Evolutionary conservation across 2,113 vertebrate species (phyloP).

Genomic region (Amphiprion ocellaris): DNA sequence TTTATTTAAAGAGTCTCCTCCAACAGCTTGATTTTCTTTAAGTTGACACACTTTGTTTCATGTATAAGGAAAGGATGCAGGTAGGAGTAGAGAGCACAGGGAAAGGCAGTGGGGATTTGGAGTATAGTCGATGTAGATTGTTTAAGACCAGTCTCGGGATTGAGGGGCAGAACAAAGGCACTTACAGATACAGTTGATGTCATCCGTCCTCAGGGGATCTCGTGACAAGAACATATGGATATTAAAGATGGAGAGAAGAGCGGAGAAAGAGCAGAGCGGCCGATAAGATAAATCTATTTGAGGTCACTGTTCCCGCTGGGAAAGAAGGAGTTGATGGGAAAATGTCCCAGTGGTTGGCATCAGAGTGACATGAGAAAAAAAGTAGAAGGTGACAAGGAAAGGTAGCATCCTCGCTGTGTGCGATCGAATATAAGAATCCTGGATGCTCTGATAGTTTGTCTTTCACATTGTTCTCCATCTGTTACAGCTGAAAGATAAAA

Average conservation of each 20-base stretch:
- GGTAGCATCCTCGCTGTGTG: slow-evolving; percentile 29
- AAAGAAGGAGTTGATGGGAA: slow-evolving; percentile 12
- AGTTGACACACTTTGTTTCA: background rate
- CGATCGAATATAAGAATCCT: slow-evolving; percentile 6
- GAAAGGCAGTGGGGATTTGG: too few relatives aligned
- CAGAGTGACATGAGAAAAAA: slow-evolving; percentile 8
- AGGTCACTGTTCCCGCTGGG: slow-evolving; percentile 29
- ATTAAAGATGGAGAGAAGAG: slow-evolving; percentile 16
- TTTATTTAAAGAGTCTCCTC: background rate
- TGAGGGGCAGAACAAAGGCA: slow-evolving; percentile 13
- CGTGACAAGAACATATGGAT: slow-evolving; percentile 26
- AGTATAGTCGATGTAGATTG: background rate
- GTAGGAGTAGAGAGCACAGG: background rate
- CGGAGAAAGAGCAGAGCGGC: slow-evolving; percentile 1
- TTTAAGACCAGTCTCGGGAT: background rate
- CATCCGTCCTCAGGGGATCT: slow-evolving; percentile 36
- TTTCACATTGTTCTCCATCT: background rate
- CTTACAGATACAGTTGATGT: slow-evolving; percentile 37
- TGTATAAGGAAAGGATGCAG: background rate
- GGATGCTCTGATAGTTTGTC: background rate
- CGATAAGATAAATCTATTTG: slow-evolving; percentile 25
- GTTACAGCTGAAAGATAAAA: background rate
- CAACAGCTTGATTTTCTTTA: slow-evolving; percentile 13
- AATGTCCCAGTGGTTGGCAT: slow-evolving; percentile 19
- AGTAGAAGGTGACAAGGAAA: slow-evolving; percentile 25